Evolutionary conservation across 2,113 vertebrate species (phyloP).

Genomic region (Ailuropoda melanoleuca): DNA sequence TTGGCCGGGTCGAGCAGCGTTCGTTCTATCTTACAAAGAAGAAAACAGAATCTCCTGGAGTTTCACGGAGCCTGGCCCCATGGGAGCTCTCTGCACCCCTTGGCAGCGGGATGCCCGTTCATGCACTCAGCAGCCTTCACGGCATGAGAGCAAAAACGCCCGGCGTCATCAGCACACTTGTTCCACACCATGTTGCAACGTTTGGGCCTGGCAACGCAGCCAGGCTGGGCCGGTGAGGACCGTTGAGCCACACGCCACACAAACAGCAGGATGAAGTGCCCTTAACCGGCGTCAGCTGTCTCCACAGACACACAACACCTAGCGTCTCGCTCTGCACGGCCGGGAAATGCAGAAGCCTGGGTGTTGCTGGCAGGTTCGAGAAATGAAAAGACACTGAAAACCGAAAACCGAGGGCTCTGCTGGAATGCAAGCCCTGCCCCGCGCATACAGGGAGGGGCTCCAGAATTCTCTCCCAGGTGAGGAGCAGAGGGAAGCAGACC

Average conservation of each 20-base stretch:
- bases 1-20: not conserved
- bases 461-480: fast-evolving
- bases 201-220: not conserved
- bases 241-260: fast-evolving
- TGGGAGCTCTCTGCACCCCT: fast-evolving
- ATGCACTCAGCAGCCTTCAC: fast-evolving
- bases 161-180: fast-evolving
- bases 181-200: fast-evolving
- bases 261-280: not conserved
- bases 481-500: fast-evolving
- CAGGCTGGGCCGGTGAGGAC: not conserved
- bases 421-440: not conserved
- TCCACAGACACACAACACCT: not conserved
- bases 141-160: fast-evolving
- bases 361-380: not conserved
- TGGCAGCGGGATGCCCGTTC: fast-evolving
- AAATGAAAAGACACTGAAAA: not conserved
- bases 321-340: fast-evolving
- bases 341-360: not conserved
- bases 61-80: fast-evolving
- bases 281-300: not conserved
- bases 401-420: fast-evolving
- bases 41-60: not conserved
- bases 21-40: not conserved
- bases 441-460: fast-evolving